phyloP scores from a whole-genome alignment of 2,113 vertebrate species.

The Montifringilla adamsi region DNA sequence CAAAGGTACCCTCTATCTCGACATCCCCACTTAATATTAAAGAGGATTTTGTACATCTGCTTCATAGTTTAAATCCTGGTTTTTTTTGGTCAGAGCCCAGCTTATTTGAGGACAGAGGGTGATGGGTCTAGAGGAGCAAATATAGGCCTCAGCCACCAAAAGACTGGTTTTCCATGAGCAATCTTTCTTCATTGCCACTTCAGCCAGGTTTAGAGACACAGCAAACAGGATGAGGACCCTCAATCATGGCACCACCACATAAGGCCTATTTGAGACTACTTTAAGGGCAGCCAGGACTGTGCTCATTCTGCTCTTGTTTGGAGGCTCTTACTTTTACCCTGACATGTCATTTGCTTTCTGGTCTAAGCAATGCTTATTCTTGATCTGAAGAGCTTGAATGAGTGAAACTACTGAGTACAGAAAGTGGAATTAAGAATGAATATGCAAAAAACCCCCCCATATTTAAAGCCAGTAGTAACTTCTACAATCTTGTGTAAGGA shows the following conservation, averaged over 20 bases:
- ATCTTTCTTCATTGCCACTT: neutral
- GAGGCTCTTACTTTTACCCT: neutral
- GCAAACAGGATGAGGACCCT: neutral
- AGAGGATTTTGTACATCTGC: neutral
- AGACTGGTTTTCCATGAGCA: neutral
- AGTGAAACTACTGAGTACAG: neutral
- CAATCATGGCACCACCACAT: neutral
- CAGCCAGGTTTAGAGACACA: neutral
- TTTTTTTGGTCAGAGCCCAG: neutral
- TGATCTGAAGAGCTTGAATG: neutral
- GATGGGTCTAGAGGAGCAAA: neutral
- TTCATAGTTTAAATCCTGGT: neutral
- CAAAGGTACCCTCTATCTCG: accelerated
- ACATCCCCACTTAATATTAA: neutral
- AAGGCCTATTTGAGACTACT: neutral
- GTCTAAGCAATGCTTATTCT: neutral
- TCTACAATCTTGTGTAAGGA: neutral
- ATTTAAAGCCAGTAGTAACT: neutral
- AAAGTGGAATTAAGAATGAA: neutral
- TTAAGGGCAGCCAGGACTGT: neutral
- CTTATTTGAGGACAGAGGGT: neutral
- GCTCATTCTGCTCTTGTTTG: neutral
- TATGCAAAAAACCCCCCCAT: neutral
- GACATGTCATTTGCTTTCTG: neutral
- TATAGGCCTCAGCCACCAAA: neutral